A percentile compares a stretch with the other conserved stretches of the same genome.
Conservation (phyloP, 1,140 invertebrate genomes). For the Brachionus angularis region DNA sequence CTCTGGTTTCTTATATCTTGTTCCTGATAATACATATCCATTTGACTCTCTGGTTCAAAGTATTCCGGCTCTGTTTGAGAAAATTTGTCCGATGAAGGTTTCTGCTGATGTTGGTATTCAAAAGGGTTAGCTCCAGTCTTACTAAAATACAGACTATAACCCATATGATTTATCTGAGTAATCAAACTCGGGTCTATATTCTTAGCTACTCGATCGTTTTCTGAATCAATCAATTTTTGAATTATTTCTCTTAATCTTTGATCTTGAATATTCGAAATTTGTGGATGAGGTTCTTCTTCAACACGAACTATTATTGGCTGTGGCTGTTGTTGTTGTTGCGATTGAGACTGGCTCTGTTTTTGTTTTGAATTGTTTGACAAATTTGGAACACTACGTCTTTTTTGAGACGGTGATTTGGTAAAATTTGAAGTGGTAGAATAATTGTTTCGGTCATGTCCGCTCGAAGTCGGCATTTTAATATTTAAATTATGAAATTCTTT, state of each 20-base stretch:
- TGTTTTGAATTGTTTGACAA: not conserved
- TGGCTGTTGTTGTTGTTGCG: not conserved
- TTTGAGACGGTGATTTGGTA: not conserved
- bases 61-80: not conserved
- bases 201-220: slow-evolving; percentile 14
- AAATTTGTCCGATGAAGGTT: not conserved
- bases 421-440: slow-evolving; percentile 8
- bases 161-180: slow-evolving; percentile 32
- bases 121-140: slow-evolving; percentile 8
- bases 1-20: not conserved
- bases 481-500: slow-evolving; percentile 1
- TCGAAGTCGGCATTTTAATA: slow-evolving; percentile 36
- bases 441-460: slow-evolving; percentile 2
- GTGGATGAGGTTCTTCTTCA: not conserved
- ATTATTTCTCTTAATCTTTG: slow-evolving; percentile 38
- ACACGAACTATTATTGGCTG: not conserved
- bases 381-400: not conserved
- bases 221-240: slow-evolving; percentile 15
- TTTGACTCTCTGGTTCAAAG: not conserved
- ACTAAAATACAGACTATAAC: slow-evolving; percentile 29
- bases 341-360: not conserved
- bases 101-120: not conserved
- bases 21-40: not conserved
- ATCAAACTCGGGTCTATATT: slow-evolving; percentile 27
- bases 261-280: not conserved